A percentile compares a stretch with the other conserved stretches of the same genome.
These are phyloP conservation scores for Vanessa atalanta DNA, from an alignment of 1,140 invertebrate species.

Conservation along the genomic window DNA sequence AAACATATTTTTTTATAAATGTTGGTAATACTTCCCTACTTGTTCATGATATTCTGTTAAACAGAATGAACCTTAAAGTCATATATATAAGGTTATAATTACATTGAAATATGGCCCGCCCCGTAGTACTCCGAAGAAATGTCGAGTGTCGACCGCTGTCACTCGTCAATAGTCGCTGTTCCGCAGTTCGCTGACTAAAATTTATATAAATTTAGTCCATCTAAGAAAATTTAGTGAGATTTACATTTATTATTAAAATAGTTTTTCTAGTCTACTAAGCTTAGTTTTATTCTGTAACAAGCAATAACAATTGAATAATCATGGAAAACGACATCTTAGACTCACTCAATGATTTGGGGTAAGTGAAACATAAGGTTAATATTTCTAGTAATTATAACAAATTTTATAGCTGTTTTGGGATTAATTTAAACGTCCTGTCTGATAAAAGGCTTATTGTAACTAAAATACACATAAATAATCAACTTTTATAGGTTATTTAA, in stretches of 20 bases:
- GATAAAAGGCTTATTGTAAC: no score
- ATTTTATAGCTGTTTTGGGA: no score
- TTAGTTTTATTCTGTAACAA: neutral
- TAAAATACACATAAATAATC: no score
- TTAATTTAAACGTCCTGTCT: no score
- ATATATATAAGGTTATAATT: no score
- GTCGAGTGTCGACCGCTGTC: no score
- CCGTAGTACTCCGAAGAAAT: no score
- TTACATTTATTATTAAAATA: neutral
- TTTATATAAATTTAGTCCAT: neutral
- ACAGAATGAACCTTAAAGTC: no score
- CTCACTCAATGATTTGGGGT: conserved; percentile 71
- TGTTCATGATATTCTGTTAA: no score
- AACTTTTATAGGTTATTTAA: no score
- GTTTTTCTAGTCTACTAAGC: neutral
- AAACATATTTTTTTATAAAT: neutral
- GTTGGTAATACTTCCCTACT: no score
- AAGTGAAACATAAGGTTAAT: conserved; percentile 39
- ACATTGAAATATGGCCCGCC: no score
- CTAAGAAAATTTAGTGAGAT: conserved; percentile 7
- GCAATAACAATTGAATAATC: conserved; percentile 14
- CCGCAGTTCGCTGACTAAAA: neutral
- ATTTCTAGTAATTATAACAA: neutral
- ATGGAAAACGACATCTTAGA: conserved; percentile 77
- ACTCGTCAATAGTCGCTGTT: neutral